Evolutionary conservation across 23 tunicate species (phyloP), one percentile per base, ranked within the genome.

Genomic region (Styela plicata): DNA sequence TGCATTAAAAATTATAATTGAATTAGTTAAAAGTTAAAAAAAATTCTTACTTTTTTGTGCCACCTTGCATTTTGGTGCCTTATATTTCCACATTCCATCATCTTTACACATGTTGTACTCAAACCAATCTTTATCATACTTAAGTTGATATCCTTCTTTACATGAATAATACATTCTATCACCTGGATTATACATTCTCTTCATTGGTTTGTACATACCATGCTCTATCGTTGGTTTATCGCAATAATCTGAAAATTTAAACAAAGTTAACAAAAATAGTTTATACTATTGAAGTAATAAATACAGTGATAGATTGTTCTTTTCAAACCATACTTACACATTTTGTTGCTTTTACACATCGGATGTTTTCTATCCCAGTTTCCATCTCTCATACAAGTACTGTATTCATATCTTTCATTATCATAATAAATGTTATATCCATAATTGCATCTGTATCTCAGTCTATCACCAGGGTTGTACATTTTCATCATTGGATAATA

Each of bases 341-440:
- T 66, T 28, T 66, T 66, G 71, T 73, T 34, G 36, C 78, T 1
- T 73, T 53, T 76, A 29, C 81, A 76, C 64, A 52, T 53, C 24
- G 81, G 81, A 7, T 25, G 66, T 29, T 36, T 76, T 20, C 23
- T n/a, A 0, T 76, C 29, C 81, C 81, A 76, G 27, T 76, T 44
- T 24, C 81, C 81, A 44, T 25, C 66, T 20, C 25, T 18, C 53
- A 33, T 36, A 2, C 81, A 76, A 22, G 37, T 76, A 27, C 13
- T 53, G 65, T 76, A 76, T 27, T 76, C 81, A 44, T 36, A 76
- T 29, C 81, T n/a, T 16, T 76, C 81, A n/a, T 53, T 53, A 13
- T 44, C 81, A 29, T 76, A 76, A 29, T 36, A 76, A 13, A 76
- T 52, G 31, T 23, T 76, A 65, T 76, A 76, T 1, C 81, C 81